A percentile compares a stretch with the other conserved stretches of the same genome.
phyloP scores from a whole-genome alignment of 2,113 vertebrate species.

The Leptobrachium leishanense region DNA sequence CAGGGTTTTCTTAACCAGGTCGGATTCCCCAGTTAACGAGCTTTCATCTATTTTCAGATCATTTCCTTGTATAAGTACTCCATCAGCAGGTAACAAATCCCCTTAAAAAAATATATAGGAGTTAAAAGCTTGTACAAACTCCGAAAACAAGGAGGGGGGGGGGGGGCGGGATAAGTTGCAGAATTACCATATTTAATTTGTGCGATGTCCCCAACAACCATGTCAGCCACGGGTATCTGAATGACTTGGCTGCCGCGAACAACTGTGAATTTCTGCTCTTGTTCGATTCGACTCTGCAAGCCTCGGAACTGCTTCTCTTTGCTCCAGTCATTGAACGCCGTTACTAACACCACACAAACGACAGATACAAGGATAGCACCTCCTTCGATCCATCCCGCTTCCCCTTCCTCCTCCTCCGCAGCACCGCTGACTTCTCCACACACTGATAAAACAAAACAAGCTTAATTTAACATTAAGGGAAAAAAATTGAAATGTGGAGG shows the following conservation, averaged over 20 bases:
- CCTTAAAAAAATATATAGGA: slow-evolving; percentile 68
- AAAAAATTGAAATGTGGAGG: too few species aligned
- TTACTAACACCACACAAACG: slow-evolving; percentile 94
- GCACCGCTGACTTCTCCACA: slow-evolving; percentile 84
- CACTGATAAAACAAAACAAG: slow-evolving; percentile 66
- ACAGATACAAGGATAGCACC: slow-evolving; percentile 95
- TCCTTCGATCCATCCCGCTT: slow-evolving; percentile 98
- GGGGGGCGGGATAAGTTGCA: not conserved
- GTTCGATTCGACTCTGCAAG: slow-evolving; percentile 96
- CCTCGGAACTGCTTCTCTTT: slow-evolving; percentile 98
- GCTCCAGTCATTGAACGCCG: slow-evolving; percentile 98
- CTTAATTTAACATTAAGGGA: too few species aligned
- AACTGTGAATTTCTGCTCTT: slow-evolving; percentile 97
- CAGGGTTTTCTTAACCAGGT: slow-evolving; percentile 91
- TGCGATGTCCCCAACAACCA: slow-evolving; percentile 95
- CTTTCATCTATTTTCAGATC: slow-evolving; percentile 98
- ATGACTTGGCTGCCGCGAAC: slow-evolving; percentile 94
- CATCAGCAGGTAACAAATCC: slow-evolving; percentile 94
- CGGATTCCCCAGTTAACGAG: slow-evolving; percentile 96
- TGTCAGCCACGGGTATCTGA: slow-evolving; percentile 95
- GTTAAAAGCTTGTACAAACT: not conserved
- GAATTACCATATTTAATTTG: slow-evolving; percentile 97
- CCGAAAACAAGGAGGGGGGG: not conserved
- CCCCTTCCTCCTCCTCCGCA: slow-evolving; percentile 88
- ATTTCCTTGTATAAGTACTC: slow-evolving; percentile 94